These are phyloP conservation scores for Paguma larvata DNA, from an alignment of 2,797 vertebrate genomes.

Conservation along the genomic window DNA sequence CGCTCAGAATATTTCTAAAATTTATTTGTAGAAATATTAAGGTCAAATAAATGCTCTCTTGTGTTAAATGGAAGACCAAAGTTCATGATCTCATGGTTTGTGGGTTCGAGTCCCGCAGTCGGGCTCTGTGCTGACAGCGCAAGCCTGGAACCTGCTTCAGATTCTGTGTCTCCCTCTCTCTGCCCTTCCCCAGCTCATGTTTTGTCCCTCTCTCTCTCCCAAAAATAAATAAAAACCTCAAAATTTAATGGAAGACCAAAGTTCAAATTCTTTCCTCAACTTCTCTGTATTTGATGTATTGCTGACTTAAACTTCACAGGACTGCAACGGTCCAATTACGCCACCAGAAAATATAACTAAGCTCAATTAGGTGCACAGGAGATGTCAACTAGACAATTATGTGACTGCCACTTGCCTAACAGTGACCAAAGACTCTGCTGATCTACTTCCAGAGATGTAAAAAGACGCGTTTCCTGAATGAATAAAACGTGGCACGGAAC, in stretches of 20 bases:
- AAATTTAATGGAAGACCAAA: neutral
- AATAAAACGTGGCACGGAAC: neutral
- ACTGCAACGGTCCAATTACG: neutral
- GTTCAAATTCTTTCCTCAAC: neutral
- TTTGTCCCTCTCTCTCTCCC: no score
- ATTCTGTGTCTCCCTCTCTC: no score
- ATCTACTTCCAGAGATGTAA: neutral
- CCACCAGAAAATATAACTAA: neutral
- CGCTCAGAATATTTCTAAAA: neutral
- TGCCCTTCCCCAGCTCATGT: no score
- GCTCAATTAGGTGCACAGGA: neutral
- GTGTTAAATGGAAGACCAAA: neutral
- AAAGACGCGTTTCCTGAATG: neutral
- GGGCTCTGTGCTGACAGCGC: no score
- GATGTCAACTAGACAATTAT: neutral
- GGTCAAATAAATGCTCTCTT: neutral
- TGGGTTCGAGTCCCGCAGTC: no score
- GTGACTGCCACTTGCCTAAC: neutral
- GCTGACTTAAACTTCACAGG: neutral
- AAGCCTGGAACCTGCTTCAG: no score
- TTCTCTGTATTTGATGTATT: neutral
- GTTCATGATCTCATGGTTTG: neutral
- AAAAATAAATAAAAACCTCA: no score
- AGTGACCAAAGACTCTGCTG: neutral
- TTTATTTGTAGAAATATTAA: neutral